A percentile compares a stretch with the other conserved stretches of the same genome.
Evolutionary conservation across 2,113 vertebrate genomes (phyloP).

Genomic region (Siniperca knerii): DNA sequence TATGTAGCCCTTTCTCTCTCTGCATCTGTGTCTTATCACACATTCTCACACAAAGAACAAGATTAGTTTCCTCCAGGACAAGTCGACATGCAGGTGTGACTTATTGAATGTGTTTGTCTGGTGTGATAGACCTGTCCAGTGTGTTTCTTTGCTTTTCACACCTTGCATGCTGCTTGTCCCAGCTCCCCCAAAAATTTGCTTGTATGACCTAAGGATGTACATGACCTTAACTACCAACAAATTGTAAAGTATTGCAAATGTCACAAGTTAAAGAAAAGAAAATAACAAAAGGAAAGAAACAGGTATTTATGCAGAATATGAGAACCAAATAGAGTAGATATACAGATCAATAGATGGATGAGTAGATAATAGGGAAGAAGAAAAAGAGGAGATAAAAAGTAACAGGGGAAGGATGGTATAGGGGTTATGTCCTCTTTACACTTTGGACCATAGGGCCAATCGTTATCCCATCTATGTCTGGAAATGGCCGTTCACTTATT

Average conservation of each 20-base stretch:
- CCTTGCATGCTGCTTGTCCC: background rate
- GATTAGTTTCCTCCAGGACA: background rate
- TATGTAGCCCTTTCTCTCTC: background rate
- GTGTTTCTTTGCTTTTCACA: background rate
- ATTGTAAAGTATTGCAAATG: background rate
- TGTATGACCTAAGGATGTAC: background rate
- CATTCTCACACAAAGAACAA: background rate
- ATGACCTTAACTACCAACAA: background rate
- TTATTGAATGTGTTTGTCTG: background rate
- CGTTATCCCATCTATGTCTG: conserved; percentile 55
- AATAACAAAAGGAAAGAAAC: background rate
- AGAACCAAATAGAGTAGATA: conserved; percentile 19
- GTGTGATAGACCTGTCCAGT: background rate
- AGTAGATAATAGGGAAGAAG: conserved; percentile 32
- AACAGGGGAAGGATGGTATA: conserved; percentile 18
- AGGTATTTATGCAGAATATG: conserved; percentile 6
- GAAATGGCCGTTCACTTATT: conserved; percentile 62
- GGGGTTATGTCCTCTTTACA: conserved; percentile 48
- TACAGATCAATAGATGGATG: conserved; percentile 63
- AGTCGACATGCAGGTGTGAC: background rate
- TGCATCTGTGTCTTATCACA: background rate
- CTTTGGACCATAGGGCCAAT: conserved; percentile 53
- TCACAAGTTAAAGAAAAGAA: background rate
- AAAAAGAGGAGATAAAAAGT: conserved; percentile 22
- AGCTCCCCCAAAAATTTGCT: background rate